Percentiles rank a stretch among this genome's conserved stretches.
phyloP scores from a whole-genome alignment of 2,888 invertebrate genomes.

The Agapostemon virescens region DNA sequence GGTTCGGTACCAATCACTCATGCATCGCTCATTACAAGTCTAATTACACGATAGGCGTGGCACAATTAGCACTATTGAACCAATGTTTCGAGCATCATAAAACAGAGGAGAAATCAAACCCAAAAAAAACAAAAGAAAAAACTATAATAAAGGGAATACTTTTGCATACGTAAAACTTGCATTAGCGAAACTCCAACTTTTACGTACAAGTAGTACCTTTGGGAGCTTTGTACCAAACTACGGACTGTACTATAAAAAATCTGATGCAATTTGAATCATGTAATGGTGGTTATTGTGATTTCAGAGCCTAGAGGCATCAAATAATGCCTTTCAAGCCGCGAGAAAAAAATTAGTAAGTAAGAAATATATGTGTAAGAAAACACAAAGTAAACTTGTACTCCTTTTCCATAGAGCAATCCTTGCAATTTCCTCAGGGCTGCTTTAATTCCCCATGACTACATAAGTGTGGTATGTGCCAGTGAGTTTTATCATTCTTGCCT shows the following conservation, averaged over 20 bases:
- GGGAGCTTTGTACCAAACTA: constrained; percentile 71
- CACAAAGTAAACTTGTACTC: constrained; percentile 74
- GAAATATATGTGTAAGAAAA: constrained; percentile 77
- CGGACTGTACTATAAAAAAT: constrained; percentile 70
- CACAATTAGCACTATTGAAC: constrained; percentile 63
- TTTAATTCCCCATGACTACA: constrained; percentile 57
- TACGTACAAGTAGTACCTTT: constrained; percentile 57
- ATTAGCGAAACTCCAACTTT: constrained; percentile 35
- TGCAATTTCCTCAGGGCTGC: constrained; percentile 65
- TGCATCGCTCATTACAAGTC: constrained; percentile 66
- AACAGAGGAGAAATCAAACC: constrained; percentile 36
- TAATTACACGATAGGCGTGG: constrained; percentile 65
- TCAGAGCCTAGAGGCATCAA: constrained; percentile 81
- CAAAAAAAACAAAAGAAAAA: background rate
- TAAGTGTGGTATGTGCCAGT: constrained; percentile 63
- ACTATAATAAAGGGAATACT: constrained; percentile 30
- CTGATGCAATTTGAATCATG: constrained; percentile 72
- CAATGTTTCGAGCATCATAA: constrained; percentile 45
- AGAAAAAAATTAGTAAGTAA: constrained; percentile 81
- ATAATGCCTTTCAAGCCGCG: constrained; percentile 81
- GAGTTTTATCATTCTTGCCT: constrained; percentile 59
- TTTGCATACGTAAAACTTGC: constrained; percentile 37
- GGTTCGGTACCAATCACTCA: constrained; percentile 71
- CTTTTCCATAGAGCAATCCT: constrained; percentile 65
- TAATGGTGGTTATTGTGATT: constrained; percentile 80